Evolutionary conservation across 2,888 invertebrate species (phyloP), one percentile per base, ranked within the genome.

Genomic region (Cecidostiba fungosa): DNA sequence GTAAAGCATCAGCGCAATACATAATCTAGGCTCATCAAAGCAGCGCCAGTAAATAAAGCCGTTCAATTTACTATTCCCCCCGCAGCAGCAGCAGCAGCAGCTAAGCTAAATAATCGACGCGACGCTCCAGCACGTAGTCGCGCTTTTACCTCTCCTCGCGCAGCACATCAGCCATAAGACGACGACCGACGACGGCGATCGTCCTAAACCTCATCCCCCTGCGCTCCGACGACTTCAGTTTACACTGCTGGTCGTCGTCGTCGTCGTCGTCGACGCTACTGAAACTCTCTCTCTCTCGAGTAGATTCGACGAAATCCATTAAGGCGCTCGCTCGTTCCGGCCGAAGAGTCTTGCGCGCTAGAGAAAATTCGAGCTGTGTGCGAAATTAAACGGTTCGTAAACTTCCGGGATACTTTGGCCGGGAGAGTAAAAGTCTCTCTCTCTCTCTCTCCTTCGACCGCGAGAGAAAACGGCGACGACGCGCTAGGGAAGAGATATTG

Each of bases 361-460:
- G 73, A 73, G 76, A 59, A 47, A 43, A 32, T 54, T 69, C n/a
- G 70, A 54, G 43, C 72, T 32, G 43, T 47, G 47, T 62, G 72
- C 82, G 82, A 84, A 86, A 87, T 87, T 87, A 86, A 87, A 86
- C 82, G 85, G 78, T 85, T 85, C 85, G 86, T 86, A 83, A 85
- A 86, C 85, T 86, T 87, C 81, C 86, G 82, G 84, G 84, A 84
- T 86, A 85, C 85, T 85, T 85, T 82, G 70, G 77, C 77, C 59
- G 39, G 23, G 39, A 36, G 77, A 82, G 79, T 79, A 83, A 82
- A 79, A 85, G 66, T 69, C 66, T n/a, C 16, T 29, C 19, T n/a
- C 19, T 3, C n/a, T 16, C 47, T 43, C 69, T 32, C 54, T 29
- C 19, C 19, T 36, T 29, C 77, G 36, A 74, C 72, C 72, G 82